phyloP scores from a whole-genome alignment of 1,140 invertebrate species.

The Brachionus koreanus region DNA sequence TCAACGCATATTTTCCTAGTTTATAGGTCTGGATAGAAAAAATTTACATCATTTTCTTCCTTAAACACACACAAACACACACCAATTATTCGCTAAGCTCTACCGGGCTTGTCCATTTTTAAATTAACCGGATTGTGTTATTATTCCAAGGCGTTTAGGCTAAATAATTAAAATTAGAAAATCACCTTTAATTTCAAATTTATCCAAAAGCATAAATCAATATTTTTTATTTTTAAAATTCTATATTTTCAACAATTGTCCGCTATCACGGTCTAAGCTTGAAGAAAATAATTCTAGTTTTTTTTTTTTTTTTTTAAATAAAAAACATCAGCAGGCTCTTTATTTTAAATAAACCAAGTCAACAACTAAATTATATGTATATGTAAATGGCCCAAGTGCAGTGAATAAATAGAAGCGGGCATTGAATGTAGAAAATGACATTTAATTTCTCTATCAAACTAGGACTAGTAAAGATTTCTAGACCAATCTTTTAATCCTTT shows the following conservation, averaged over 20 bases:
- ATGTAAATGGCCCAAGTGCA: not conserved
- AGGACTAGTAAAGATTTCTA: not conserved
- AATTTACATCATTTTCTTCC: not conserved
- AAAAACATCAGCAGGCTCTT: not conserved
- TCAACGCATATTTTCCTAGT: not conserved
- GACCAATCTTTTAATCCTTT: slow-evolving; percentile 25
- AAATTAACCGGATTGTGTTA: not conserved
- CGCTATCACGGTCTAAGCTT: not conserved
- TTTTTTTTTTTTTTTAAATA: too few species aligned
- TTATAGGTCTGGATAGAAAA: too few species aligned
- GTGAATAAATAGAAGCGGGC: not conserved
- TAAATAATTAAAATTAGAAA: not conserved
- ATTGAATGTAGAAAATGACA: slow-evolving; percentile 1
- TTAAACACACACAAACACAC: not conserved
- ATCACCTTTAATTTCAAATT: not conserved
- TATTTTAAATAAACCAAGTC: not conserved
- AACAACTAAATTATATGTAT: not conserved
- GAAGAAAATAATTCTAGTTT: not conserved
- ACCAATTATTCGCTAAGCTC: not conserved
- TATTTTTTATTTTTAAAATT: not conserved
- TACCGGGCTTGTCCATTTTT: not conserved
- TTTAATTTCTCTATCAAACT: not conserved
- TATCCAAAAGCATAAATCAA: slow-evolving; percentile 4
- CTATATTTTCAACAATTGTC: too few species aligned
- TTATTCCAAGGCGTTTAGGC: not conserved